Evolutionary conservation across 1,140 invertebrate species (phyloP).

Genomic region (Microplitis mediator): DNA sequence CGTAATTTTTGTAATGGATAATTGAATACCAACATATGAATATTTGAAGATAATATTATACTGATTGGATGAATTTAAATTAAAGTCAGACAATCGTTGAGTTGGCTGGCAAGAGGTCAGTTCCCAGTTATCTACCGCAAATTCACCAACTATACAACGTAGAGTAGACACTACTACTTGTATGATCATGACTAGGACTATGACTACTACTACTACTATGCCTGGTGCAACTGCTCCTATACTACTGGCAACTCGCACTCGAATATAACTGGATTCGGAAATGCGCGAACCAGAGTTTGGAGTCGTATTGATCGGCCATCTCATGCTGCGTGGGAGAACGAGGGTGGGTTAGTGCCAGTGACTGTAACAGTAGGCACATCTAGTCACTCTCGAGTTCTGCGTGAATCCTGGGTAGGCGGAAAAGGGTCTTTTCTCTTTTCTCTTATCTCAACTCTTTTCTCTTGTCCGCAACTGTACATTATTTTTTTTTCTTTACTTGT

Average conservation of each 20-base stretch:
- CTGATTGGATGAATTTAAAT: neutral
- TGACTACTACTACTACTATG: no score
- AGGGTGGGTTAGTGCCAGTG: constrained; percentile 15
- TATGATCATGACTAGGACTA: no score
- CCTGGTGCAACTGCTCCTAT: no score
- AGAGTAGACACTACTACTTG: neutral
- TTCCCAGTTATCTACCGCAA: constrained; percentile 13
- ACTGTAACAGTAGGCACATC: constrained; percentile 39
- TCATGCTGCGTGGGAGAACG: constrained; percentile 41
- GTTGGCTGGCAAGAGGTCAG: constrained; percentile 1
- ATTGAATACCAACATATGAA: no score
- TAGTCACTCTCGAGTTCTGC: constrained; percentile 23
- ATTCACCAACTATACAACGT: constrained; percentile 5
- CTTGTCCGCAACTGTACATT: neutral
- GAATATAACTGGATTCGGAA: constrained; percentile 47
- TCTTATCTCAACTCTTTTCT: constrained; percentile 14
- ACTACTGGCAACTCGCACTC: neutral
- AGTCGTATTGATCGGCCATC: constrained; percentile 52
- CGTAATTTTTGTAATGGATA: neutral
- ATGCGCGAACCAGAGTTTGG: constrained; percentile 50
- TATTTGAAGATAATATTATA: neutral
- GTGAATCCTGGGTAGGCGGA: neutral
- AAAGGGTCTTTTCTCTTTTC: neutral
- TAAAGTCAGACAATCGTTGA: neutral
- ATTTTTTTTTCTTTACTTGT: neutral